These are phyloP conservation scores for Callyntrura sp. DNA, from an alignment of 2,888 invertebrate genomes.

Conservation along the genomic window DNA sequence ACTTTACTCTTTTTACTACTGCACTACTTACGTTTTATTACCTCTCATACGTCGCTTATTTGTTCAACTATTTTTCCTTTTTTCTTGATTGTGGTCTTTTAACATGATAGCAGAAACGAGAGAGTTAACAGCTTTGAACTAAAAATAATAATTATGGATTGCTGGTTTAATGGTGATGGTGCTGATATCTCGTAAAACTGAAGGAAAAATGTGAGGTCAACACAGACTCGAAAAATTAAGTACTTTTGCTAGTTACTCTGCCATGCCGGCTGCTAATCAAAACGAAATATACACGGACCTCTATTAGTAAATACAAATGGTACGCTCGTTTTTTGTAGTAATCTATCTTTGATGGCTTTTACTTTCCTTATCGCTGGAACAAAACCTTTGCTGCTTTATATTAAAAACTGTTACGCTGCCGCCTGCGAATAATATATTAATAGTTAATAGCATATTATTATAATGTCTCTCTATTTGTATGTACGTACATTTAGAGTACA, in stretches of 20 bases:
- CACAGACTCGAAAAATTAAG: background rate
- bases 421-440: background rate
- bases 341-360: slow-evolving; percentile 24
- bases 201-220: slow-evolving; percentile 56
- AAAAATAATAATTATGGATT: slow-evolving; percentile 62
- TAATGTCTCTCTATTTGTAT: background rate
- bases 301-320: no score
- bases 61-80: background rate
- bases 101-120: background rate
- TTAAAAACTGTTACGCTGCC: background rate
- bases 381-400: background rate
- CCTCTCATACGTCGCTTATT: background rate
- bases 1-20: slow-evolving; percentile 7
- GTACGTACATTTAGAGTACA: background rate
- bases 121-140: slow-evolving; percentile 47
- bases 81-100: slow-evolving; percentile 23
- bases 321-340: slow-evolving; percentile 2
- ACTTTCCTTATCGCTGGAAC: slow-evolving; percentile 14
- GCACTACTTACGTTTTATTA: background rate
- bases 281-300: background rate
- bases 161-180: slow-evolving; percentile 47
- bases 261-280: slow-evolving; percentile 23
- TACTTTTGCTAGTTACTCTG: background rate
- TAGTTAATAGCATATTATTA: background rate
- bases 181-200: slow-evolving; percentile 56